A percentile compares a stretch with the other conserved stretches of the same genome.
phyloP scores from a whole-genome alignment of 2,797 vertebrate species.

The Jordanella pulchra region DNA sequence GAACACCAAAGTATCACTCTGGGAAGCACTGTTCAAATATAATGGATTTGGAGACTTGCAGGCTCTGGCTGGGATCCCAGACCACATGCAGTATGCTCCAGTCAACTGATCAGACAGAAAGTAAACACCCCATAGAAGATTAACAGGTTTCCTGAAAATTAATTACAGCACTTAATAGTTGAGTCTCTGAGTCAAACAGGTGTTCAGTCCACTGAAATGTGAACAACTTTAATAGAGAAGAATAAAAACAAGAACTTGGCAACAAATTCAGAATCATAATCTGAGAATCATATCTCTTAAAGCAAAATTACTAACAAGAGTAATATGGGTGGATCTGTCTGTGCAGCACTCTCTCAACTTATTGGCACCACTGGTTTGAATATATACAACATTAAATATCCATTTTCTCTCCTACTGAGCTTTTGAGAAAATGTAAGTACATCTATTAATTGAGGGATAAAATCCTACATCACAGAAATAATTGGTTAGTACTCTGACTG shows the following conservation, averaged over 20 bases:
- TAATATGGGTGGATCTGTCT: background rate
- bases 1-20: slow-evolving; percentile 20
- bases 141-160: slow-evolving; percentile 11
- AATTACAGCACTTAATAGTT: slow-evolving; percentile 29
- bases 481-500: too few species aligned
- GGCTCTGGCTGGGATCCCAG: slow-evolving; percentile 10
- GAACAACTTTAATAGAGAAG: slow-evolving; percentile 6
- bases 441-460: background rate
- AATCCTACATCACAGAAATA: background rate
- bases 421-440: background rate
- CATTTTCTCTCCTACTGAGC: background rate
- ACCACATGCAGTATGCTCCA: background rate
- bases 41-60: background rate
- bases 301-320: slow-evolving; percentile 2
- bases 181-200: slow-evolving; percentile 22
- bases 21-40: slow-evolving; percentile 13
- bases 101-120: slow-evolving; percentile 10
- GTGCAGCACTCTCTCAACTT: background rate
- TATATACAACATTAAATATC: background rate
- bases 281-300: background rate
- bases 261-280: slow-evolving; percentile 1
- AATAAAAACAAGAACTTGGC: slow-evolving; percentile 11
- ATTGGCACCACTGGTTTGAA: background rate
- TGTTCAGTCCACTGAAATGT: slow-evolving; percentile 26
- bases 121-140: slow-evolving; percentile 23